Evolutionary conservation across 2,888 invertebrate genomes (phyloP).

Genomic region (Crossocerus cetratus): DNA sequence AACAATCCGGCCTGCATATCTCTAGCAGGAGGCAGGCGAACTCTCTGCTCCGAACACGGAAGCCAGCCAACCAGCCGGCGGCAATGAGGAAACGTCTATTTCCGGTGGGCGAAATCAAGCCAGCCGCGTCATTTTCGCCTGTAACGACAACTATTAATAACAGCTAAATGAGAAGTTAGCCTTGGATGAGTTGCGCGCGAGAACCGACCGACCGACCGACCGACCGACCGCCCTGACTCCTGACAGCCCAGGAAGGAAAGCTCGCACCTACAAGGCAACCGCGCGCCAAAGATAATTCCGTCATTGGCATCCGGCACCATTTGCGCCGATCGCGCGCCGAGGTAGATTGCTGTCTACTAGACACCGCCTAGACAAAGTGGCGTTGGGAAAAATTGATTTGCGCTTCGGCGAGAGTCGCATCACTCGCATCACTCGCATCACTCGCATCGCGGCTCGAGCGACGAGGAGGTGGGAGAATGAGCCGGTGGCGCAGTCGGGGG

Average conservation of each 20-base stretch:
- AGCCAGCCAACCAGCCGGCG: background rate
- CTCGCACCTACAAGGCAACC: conserved; percentile 10
- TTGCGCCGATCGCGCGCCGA: background rate
- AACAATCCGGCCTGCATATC: too few relatives aligned
- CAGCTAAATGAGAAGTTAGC: conserved; percentile 55
- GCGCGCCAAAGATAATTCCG: background rate
- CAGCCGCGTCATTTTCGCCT: conserved; percentile 28
- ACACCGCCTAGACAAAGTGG: too few relatives aligned
- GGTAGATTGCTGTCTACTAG: too few relatives aligned
- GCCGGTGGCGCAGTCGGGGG: background rate
- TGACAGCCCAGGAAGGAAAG: conserved; percentile 35
- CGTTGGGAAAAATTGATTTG: too few relatives aligned
- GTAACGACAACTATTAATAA: conserved; percentile 58
- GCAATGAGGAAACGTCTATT: conserved; percentile 34
- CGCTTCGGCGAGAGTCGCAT: too few relatives aligned
- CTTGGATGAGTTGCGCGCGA: conserved; percentile 42
- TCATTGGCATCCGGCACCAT: background rate
- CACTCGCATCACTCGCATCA: too few relatives aligned
- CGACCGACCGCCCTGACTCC: conserved; percentile 10
- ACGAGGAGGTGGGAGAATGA: too few relatives aligned
- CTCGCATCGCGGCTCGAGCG: too few relatives aligned
- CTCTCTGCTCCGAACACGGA: background rate
- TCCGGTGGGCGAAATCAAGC: conserved; percentile 25
- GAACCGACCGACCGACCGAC: conserved; percentile 17
- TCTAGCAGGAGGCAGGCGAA: too few relatives aligned